Base-by-base conservation (phyloP, 2,888 invertebrate species). In the Leptinotarsa rubiginosa region DNA sequence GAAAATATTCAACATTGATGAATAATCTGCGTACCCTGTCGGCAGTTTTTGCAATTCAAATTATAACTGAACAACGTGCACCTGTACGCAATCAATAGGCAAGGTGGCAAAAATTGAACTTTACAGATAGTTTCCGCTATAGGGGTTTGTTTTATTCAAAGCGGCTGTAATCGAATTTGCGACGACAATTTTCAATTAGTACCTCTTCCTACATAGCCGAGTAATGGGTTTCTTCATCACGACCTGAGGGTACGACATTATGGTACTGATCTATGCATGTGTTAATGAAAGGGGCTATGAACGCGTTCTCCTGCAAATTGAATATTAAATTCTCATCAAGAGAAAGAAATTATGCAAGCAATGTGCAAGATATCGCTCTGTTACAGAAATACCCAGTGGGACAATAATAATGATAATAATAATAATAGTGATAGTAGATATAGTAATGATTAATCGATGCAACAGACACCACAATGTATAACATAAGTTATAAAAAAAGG, bases 161-260 rank as follows among this genome's bases (percentile, higher is more conserved):
- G 22, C 56, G 56, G 56, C 22, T 56, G 56, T 56, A 56, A 56
- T 56, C 56, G 56, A 56, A 56, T 56, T 56, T 56, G 56, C 22
- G 56, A 56, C 56, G 56, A 56, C 56, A 56, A 56, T 56, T 56
- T 56, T 56, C 56, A 56, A 56, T 56, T 56, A 56, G 56, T 13
- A 22, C 13, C 22, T 56, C 22, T 56, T 56, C 56, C 56, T n/a
- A 56, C 56, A 22, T 2, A 15, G 22, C 56, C 56, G 56, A 22
- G 22, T 22, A 56, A 56, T 56, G 56, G 56, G 10, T 22, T 56
- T 56, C 25, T 22, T 22, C 12, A 20, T 56, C 56, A 56, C 56
- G 56, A 56, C 10, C 56, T 56, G 20, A 13, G 56, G 56, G 22
- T 56, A 56, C 56, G 20, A 56, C 56, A 56, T 56, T 15, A 20